Conservation (phyloP, 2,113 vertebrate species). For the Myxocyprinus asiaticus region DNA sequence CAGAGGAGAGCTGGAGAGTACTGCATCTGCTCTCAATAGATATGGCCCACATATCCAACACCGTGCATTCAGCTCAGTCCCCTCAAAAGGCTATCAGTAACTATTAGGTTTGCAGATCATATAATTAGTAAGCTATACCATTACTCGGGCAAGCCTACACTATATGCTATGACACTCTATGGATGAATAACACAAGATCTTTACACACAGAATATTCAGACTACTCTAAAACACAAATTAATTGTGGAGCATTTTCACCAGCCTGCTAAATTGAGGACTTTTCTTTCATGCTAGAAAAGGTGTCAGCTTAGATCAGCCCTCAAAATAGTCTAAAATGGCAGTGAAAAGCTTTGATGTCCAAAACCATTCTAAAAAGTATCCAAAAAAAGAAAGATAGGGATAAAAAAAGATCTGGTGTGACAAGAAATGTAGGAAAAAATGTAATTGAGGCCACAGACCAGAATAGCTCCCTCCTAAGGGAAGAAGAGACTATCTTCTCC, state of each 20-base stretch:
- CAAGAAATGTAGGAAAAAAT: background rate
- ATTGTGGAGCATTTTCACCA: background rate
- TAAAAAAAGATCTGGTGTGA: background rate
- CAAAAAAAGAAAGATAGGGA: background rate
- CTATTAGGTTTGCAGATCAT: background rate
- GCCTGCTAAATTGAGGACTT: constrained; percentile 11
- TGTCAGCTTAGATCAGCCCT: background rate
- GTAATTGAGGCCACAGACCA: constrained; percentile 24
- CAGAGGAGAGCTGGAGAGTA: constrained; percentile 1
- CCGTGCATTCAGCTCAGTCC: background rate
- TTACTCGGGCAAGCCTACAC: too few species aligned
- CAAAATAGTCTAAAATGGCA: constrained; percentile 2
- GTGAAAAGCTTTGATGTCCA: background rate
- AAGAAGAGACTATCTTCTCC: constrained; percentile 8
- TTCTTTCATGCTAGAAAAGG: background rate
- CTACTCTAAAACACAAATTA: constrained; percentile 1
- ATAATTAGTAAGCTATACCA: too few species aligned
- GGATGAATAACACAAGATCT: constrained; percentile 1
- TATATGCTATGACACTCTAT: background rate
- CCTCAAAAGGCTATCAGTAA: background rate
- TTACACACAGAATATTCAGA: background rate
- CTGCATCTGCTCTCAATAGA: constrained; percentile 37
- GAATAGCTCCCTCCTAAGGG: constrained; percentile 45
- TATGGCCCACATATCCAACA: constrained; percentile 41
- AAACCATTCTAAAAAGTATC: background rate